A percentile compares a stretch with the other conserved stretches of the same genome.
Conservation (phyloP, 2,113 vertebrate species). For the Phylloscopus trochilus region DNA sequence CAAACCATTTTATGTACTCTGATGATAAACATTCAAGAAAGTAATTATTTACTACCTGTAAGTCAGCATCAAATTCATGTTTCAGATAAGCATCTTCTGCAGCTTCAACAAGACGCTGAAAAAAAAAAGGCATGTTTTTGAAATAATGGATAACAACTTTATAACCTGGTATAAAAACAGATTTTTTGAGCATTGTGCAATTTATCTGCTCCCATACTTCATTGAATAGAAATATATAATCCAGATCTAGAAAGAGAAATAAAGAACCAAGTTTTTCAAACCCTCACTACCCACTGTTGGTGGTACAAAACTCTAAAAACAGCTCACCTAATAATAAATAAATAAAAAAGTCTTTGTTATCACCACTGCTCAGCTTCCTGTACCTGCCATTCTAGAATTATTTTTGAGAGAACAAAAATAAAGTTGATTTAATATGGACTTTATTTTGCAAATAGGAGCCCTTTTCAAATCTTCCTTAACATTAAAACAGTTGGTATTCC, state of each 20-base stretch:
- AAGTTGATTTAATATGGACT: neutral
- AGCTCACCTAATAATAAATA: neutral
- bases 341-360: neutral
- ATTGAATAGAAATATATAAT: neutral
- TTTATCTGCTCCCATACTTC: neutral
- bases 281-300: neutral
- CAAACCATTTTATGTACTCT: neutral
- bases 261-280: neutral
- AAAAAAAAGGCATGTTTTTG: neutral
- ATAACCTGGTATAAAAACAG: neutral
- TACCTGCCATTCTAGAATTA: neutral
- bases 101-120: conserved; percentile 91
- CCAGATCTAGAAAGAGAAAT: neutral
- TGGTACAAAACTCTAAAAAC: neutral
- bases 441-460: neutral
- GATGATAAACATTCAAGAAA: neutral
- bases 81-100: conserved; percentile 96
- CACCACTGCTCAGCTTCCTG: neutral
- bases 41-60: conserved; percentile 82
- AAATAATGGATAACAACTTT: neutral
- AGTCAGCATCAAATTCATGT: conserved; percentile 91
- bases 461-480: neutral
- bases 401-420: neutral
- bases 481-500: neutral
- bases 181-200: neutral